Conservation (phyloP, 2,113 vertebrate species). For the Tympanuchus pallidicinctus region DNA sequence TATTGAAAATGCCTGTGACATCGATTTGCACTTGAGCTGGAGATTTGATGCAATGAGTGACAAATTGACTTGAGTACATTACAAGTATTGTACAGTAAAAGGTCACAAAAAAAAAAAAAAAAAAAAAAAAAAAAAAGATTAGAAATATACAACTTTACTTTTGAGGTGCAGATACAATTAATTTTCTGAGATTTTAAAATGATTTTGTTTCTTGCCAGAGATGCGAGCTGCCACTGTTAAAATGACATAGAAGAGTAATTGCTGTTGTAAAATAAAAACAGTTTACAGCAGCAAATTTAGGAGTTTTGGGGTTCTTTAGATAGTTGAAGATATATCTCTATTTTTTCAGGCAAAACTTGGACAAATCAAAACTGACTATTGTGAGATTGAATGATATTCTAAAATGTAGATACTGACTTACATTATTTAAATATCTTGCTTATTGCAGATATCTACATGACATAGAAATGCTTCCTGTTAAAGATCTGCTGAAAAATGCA, state of each 20-base stretch:
- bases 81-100: not conserved
- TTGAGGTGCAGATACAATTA: not conserved
- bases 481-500: not conserved
- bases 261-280: not conserved
- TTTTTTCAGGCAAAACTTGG: not conserved
- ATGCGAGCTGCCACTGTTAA: not conserved
- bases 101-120: not conserved
- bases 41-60: not conserved
- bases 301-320: not conserved
- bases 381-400: not conserved
- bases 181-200: not conserved
- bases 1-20: not conserved
- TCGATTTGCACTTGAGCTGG: not conserved
- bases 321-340: not conserved
- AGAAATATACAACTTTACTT: not conserved
- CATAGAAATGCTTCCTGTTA: not conserved
- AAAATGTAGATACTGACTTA: not conserved
- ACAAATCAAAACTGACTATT: not conserved
- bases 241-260: not conserved
- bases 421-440: not conserved
- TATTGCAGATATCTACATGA: not conserved
- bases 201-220: not conserved
- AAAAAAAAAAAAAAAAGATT: not conserved
- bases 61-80: not conserved
- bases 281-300: not conserved